Conservation (phyloP, 2,888 invertebrate genomes). For the Blastobasis lacticolella region DNA sequence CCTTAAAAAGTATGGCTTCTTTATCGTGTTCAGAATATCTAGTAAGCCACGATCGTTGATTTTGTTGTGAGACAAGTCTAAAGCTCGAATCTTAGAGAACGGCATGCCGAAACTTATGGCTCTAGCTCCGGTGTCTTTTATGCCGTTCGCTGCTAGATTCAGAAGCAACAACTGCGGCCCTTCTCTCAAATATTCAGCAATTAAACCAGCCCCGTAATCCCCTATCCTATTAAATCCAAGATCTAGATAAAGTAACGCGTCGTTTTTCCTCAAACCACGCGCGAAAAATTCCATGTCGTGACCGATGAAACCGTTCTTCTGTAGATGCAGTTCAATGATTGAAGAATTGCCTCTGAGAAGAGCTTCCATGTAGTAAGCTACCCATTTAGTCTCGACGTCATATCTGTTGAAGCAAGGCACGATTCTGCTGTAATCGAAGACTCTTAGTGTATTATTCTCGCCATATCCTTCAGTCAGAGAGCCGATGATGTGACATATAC, state of each 20-base stretch:
- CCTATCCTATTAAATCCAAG: slow-evolving; percentile 75
- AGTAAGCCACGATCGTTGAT: slow-evolving; percentile 68
- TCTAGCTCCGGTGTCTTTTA: slow-evolving; percentile 73
- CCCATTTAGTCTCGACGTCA: slow-evolving; percentile 57
- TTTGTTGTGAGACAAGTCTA: slow-evolving; percentile 74
- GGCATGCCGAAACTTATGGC: slow-evolving; percentile 71
- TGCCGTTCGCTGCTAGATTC: slow-evolving; percentile 72
- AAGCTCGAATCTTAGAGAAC: slow-evolving; percentile 69
- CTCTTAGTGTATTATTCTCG: slow-evolving; percentile 41
- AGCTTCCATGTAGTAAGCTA: slow-evolving; percentile 65
- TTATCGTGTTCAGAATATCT: slow-evolving; percentile 70
- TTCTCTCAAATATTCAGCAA: slow-evolving; percentile 68
- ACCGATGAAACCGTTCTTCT: slow-evolving; percentile 74
- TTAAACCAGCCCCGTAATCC: slow-evolving; percentile 69
- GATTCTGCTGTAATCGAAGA: slow-evolving; percentile 53
- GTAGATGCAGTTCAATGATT: slow-evolving; percentile 72
- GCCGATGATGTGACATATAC: slow-evolving; percentile 68
- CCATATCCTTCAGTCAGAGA: slow-evolving; percentile 56
- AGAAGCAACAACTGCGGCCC: slow-evolving; percentile 65
- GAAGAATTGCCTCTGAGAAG: slow-evolving; percentile 48
- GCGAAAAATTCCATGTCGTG: slow-evolving; percentile 75
- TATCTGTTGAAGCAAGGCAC: slow-evolving; percentile 51
- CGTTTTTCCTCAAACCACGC: slow-evolving; percentile 65
- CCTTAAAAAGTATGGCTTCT: slow-evolving; percentile 59
- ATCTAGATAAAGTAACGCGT: slow-evolving; percentile 71